Base-by-base conservation (phyloP, 2,888 invertebrate genomes). In the Hydrotaea diabolus region DNA sequence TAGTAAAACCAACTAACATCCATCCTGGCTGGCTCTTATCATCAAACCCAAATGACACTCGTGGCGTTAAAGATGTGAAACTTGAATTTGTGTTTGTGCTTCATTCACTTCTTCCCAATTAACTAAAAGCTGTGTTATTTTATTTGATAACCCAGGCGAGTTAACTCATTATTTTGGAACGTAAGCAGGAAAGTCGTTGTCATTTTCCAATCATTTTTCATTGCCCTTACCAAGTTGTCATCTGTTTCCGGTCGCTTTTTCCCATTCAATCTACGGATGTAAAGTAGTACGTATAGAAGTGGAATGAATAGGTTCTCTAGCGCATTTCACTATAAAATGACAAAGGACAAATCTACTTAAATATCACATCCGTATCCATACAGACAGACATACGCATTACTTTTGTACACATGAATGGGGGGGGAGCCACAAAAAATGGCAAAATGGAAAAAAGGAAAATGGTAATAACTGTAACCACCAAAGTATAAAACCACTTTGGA, bases 401-500 rank as follows among this genome's bases (percentile, higher is more conserved):
- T 11, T 39, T 21, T 21, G 9, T 19, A 15, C 31, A 23, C 9
- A 17, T 55, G 31, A 11, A 46, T 53, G 53, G 31, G n/a, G 59
- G 7, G 5, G 15, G 15, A 26, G 2, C 2, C 26, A 59, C 11
- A 26, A 59, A 23, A 17, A 31, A 36, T n/a, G n/a, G 5, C 0
- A 62, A n/a, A 8, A 31, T 31, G 15, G 17, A 62, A 36, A 15
- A 31, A 62, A 62, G n/a, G 23, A 62, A 62, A 39, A 36, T n/a
- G 23, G 26, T 59, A 59, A 59, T 59, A 21, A 26, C 17, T 7
- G 62, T 17, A n/a, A 31, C 15, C 15, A 62, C 8, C 15, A 62
- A n/a, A 19, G 31, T 74, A 69, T 21, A 71, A 82, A 83, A 79
- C 64, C 79, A 83, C 83, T 83, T 83, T 83, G 55, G 62, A 26